phyloP scores from a whole-genome alignment of 92 coral and sea anemone species.

The Phenganax marumi region DNA sequence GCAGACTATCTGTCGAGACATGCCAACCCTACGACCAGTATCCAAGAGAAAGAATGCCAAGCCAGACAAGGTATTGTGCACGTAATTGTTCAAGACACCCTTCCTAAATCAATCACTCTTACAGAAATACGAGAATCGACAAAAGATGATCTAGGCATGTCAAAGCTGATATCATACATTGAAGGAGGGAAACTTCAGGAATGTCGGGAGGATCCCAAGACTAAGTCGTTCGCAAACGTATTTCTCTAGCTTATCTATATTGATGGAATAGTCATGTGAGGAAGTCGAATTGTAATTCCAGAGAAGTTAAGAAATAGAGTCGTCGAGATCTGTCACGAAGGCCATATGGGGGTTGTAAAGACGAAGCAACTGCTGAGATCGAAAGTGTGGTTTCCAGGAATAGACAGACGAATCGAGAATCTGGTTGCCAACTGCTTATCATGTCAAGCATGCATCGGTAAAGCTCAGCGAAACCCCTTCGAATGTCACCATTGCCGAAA shows the following conservation, averaged over 20 bases:
- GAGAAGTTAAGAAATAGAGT: not conserved
- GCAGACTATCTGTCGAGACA: slow-evolving; percentile 40
- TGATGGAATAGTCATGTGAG: slow-evolving; percentile 21
- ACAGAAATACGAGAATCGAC: slow-evolving; percentile 15
- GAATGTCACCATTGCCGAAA: slow-evolving; percentile 36
- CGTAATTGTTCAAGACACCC: slow-evolving; percentile 3
- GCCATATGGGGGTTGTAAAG: slow-evolving; percentile 35
- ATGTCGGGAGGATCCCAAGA: slow-evolving; percentile 5
- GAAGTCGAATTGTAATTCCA: slow-evolving; percentile 16
- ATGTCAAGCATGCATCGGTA: slow-evolving; percentile 8
- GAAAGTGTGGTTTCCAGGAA: slow-evolving; percentile 48
- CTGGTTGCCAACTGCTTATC: slow-evolving; percentile 13
- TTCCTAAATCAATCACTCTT: slow-evolving; percentile 9
- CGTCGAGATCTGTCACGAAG: slow-evolving; percentile 23
- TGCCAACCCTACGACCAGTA: slow-evolving; percentile 8
- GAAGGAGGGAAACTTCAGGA: slow-evolving; percentile 6
- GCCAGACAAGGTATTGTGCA: not conserved
- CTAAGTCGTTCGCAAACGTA: not conserved
- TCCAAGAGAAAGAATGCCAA: not conserved
- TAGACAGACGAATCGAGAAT: slow-evolving; percentile 30
- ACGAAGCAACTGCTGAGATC: slow-evolving; percentile 35
- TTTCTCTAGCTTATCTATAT: not conserved
- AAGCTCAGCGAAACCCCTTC: not conserved
- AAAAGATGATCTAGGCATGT: not conserved
- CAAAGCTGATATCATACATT: not conserved